phyloP scores from a whole-genome alignment of 2,888 invertebrate species.

The Chymomyza amoena region DNA sequence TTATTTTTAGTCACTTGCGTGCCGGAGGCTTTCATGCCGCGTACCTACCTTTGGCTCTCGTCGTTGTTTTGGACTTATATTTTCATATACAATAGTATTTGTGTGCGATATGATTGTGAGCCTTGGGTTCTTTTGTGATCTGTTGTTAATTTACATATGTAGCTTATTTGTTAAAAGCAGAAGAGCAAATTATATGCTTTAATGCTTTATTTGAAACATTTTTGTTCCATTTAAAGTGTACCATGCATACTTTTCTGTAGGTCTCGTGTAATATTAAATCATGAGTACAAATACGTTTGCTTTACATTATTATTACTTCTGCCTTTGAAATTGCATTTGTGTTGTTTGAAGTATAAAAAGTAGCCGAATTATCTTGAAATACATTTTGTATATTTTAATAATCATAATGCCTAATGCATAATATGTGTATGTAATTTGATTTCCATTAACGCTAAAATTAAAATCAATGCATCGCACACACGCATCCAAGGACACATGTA shows the following conservation, averaged over 20 bases:
- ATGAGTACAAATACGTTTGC: not conserved
- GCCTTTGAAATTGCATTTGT: constrained; percentile 24
- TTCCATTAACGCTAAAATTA: constrained; percentile 52
- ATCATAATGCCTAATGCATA: constrained; percentile 59
- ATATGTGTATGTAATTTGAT: constrained; percentile 57
- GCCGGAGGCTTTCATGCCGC: constrained; percentile 3
- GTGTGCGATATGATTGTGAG: not conserved
- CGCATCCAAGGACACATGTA: constrained; percentile 15
- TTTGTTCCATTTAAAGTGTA: constrained; percentile 5
- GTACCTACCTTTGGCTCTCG: not conserved
- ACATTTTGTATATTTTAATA: constrained; percentile 49
- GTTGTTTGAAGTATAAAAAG: constrained; percentile 35
- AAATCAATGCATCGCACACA: constrained; percentile 23
- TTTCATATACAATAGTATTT: not conserved
- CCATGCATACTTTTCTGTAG: constrained; percentile 20
- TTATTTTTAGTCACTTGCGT: constrained; percentile 56
- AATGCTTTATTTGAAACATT: constrained; percentile 72
- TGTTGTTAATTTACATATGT: not conserved
- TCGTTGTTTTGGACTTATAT: not conserved
- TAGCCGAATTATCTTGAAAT: constrained; percentile 25
- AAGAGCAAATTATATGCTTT: constrained; percentile 49
- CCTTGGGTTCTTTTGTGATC: not conserved
- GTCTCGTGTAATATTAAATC: too few species aligned
- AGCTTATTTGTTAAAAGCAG: not conserved
- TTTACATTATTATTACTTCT: constrained; percentile 18